phyloP scores from a whole-genome alignment of 2,113 vertebrate genomes.

The Cephalopholis sonnerati region DNA sequence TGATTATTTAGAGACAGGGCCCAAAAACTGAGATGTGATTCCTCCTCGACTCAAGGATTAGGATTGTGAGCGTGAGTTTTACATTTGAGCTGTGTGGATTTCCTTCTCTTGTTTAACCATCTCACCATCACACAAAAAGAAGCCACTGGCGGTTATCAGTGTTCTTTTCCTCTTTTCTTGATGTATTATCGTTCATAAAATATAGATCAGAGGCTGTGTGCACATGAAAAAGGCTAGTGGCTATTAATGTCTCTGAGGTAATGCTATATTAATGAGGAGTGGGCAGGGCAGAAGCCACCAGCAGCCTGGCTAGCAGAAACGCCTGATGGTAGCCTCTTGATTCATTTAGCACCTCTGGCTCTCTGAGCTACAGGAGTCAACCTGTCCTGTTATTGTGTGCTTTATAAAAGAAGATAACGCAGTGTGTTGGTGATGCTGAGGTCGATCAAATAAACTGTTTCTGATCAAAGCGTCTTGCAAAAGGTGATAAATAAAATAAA shows the following conservation, averaged over 20 bases:
- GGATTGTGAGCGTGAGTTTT: not conserved
- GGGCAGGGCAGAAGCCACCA: slow-evolving; percentile 15
- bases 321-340: slow-evolving; percentile 44
- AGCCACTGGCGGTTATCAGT: not conserved
- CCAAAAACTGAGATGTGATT: not conserved
- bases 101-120: not conserved
- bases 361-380: slow-evolving; percentile 4
- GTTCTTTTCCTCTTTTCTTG: slow-evolving; percentile 15
- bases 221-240: slow-evolving; percentile 24
- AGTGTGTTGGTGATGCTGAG: too few species aligned
- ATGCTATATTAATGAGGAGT: slow-evolving; percentile 73
- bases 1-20: not conserved
- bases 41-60: not conserved
- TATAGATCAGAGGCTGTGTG: slow-evolving; percentile 44
- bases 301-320: slow-evolving; percentile 6
- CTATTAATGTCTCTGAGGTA: slow-evolving; percentile 47
- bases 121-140: not conserved
- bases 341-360: slow-evolving; percentile 43
- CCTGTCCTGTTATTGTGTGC: not conserved
- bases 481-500: too few species aligned
- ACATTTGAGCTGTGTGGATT: not conserved
- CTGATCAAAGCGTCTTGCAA: slow-evolving; percentile 9
- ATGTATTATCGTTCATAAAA: slow-evolving; percentile 43
- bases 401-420: not conserved
- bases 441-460: not conserved